These are phyloP conservation scores for Sorex fumeus DNA, from an alignment of 2,113 vertebrate species.

Conservation along the genomic window DNA sequence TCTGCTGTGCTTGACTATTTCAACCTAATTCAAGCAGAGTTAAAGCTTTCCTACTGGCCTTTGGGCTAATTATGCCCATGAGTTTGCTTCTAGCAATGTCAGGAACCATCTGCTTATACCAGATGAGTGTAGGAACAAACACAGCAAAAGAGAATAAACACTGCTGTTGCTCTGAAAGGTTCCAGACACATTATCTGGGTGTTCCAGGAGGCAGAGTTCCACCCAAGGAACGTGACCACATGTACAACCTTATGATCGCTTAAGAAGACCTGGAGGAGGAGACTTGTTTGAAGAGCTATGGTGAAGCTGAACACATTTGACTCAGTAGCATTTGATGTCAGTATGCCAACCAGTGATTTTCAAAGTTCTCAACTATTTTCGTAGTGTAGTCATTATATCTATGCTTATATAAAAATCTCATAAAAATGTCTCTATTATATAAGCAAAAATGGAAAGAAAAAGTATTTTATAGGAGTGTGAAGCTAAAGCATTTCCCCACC, in stretches of 20 bases:
- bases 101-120: neutral
- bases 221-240: neutral
- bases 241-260: neutral
- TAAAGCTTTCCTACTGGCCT: neutral
- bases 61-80: neutral
- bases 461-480: neutral
- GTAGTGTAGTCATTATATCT: neutral
- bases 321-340: neutral
- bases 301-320: neutral
- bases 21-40: neutral
- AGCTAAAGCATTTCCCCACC: neutral
- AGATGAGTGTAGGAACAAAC: neutral
- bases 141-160: neutral
- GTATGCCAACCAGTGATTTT: neutral
- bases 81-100: neutral
- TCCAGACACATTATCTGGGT: neutral
- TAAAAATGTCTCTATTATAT: neutral
- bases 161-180: neutral
- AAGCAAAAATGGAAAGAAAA: neutral
- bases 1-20: neutral
- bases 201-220: accelerated
- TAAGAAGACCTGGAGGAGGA: neutral
- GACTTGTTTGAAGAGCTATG: neutral
- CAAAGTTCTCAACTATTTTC: neutral
- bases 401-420: neutral